These are phyloP conservation scores for Arenaria interpres DNA, from an alignment of 2,113 vertebrate genomes.

Conservation along the genomic window DNA sequence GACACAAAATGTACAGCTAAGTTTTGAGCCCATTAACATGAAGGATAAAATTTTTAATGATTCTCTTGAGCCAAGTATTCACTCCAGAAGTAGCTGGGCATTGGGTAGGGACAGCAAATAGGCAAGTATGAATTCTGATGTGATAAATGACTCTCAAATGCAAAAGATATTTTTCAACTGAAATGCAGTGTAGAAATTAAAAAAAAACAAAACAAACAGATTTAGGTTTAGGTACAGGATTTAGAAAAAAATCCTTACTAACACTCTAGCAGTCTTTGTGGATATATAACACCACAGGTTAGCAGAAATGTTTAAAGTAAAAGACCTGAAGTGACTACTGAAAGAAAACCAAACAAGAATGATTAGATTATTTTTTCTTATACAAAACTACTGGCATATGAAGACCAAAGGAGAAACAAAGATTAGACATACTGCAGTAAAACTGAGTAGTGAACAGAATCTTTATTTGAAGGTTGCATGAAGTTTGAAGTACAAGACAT, in stretches of 20 bases:
- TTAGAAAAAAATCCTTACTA: neutral
- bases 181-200: neutral
- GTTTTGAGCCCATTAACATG: neutral
- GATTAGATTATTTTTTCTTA: neutral
- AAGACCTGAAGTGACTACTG: neutral
- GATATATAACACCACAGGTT: fast-evolving
- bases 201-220: neutral
- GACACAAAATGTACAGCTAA: neutral
- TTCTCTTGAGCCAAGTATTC: neutral
- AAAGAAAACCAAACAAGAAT: neutral
- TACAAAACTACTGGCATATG: neutral
- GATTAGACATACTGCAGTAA: neutral
- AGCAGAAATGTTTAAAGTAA: neutral
- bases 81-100: neutral
- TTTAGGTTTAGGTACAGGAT: neutral
- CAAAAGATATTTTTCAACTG: neutral
- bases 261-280: neutral
- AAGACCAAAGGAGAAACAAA: neutral
- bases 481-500: neutral
- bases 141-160: neutral
- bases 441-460: neutral
- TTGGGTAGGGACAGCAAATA: neutral
- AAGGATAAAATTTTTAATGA: neutral
- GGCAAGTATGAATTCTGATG: neutral
- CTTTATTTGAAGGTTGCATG: neutral